Conservation (phyloP, 2,888 invertebrate species). For the Unio delphinus region DNA sequence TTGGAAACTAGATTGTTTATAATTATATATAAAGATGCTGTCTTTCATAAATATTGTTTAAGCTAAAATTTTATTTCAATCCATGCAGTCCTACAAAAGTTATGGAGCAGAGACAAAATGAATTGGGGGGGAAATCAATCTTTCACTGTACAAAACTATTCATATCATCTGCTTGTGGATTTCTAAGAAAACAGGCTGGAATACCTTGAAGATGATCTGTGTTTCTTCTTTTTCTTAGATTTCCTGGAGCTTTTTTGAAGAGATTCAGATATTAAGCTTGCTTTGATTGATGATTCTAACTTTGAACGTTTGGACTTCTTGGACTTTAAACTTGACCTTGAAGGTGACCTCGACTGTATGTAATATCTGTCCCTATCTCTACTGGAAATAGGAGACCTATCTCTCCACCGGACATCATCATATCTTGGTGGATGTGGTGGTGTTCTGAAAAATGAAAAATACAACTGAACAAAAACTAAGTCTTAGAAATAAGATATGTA, state of each 20-base stretch:
- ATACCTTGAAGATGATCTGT: slow-evolving; percentile 21
- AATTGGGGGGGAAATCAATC: no score
- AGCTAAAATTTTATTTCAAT: no score
- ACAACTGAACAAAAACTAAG: no score
- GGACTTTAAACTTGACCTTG: slow-evolving; percentile 28
- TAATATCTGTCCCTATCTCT: slow-evolving; percentile 28
- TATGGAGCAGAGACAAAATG: no score
- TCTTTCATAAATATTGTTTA: no score
- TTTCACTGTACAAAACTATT: not conserved
- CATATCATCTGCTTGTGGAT: not conserved
- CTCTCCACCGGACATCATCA: slow-evolving; percentile 14
- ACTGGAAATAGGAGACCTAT: slow-evolving; percentile 27
- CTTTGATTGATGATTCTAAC: slow-evolving; percentile 34
- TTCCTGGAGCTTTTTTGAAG: slow-evolving; percentile 36
- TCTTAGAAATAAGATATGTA: no score
- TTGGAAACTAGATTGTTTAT: no score
- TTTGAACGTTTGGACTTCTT: slow-evolving; percentile 46
- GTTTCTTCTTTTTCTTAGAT: slow-evolving; percentile 40
- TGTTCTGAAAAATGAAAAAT: not conserved
- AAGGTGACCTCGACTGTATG: slow-evolving; percentile 34
- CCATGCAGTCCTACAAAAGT: no score
- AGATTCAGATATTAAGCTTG: slow-evolving; percentile 12
- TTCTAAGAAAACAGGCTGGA: not conserved
- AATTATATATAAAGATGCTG: no score
- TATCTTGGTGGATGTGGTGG: slow-evolving; percentile 24